Conservation (phyloP, 2,797 vertebrate genomes). For the Acestrorhynchus altus region DNA sequence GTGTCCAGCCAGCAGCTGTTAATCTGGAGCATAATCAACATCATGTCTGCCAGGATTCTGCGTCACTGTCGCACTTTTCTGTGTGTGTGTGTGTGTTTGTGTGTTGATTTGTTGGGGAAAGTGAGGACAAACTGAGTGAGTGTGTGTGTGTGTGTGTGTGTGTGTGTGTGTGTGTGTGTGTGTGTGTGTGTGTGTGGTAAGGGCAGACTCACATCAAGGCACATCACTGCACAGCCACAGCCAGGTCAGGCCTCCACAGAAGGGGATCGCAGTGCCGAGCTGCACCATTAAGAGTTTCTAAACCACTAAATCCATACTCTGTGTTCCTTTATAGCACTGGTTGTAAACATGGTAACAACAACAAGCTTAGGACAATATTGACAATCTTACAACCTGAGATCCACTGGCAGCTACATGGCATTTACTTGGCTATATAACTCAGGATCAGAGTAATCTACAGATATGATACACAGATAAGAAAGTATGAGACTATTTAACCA, state of each 20-base stretch:
- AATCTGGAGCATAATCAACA: slow-evolving; percentile 46
- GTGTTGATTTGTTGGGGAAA: neutral
- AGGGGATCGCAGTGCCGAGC: neutral
- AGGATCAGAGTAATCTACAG: too few species aligned
- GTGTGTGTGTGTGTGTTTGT: slow-evolving; percentile 8
- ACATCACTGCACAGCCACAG: neutral
- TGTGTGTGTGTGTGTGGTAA: neutral
- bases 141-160: slow-evolving; percentile 28
- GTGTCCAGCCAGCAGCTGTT: slow-evolving; percentile 39
- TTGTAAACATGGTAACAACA: too few species aligned
- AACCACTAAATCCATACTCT: neutral
- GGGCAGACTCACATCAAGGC: slow-evolving; percentile 2
- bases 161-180: slow-evolving; percentile 10
- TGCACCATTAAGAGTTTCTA: neutral
- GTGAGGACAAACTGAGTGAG: slow-evolving; percentile 4
- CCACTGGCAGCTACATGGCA: too few species aligned
- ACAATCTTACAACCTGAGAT: too few species aligned
- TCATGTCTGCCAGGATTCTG: slow-evolving; percentile 31
- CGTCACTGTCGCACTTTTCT: neutral
- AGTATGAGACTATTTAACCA: too few species aligned
- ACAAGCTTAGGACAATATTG: too few species aligned
- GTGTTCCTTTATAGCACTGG: neutral
- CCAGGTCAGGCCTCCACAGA: neutral
- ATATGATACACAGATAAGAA: too few species aligned
- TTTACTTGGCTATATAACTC: too few species aligned